Conservation (phyloP, 2,888 invertebrate species). For the Sabatieria punctata region DNA sequence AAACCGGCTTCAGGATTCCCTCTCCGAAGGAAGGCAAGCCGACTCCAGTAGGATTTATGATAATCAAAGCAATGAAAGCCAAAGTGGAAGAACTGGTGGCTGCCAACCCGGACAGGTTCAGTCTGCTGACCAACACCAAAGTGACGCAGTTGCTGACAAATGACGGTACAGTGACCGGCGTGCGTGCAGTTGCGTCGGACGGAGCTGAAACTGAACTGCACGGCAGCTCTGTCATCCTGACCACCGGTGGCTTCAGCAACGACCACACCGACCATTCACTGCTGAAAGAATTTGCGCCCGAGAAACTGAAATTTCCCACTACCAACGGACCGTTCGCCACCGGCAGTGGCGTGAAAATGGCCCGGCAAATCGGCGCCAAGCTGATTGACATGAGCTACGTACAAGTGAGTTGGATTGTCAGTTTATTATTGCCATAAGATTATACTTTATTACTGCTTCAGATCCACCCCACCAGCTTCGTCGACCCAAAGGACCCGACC, state of each 20-base stretch:
- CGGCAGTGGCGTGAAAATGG: conserved; percentile 19
- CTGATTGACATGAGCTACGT: conserved; percentile 26
- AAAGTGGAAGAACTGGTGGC: conserved; percentile 12
- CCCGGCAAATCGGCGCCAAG: conserved; percentile 24
- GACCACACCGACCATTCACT: conserved; percentile 20
- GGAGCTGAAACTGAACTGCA: too few species aligned
- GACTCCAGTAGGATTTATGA: conserved; percentile 27
- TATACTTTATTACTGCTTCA: too few species aligned
- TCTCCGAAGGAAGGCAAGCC: conserved; percentile 29
- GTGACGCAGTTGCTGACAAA: background rate
- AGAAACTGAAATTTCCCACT: conserved; percentile 20
- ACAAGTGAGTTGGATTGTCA: background rate
- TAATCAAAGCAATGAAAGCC: conserved; percentile 22
- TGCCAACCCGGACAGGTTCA: background rate
- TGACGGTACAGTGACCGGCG: background rate
- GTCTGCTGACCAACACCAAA: background rate
- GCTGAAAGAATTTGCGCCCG: conserved; percentile 22
- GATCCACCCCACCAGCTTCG: conserved; percentile 27
- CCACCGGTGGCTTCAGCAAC: conserved; percentile 29
- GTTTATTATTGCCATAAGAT: too few species aligned
- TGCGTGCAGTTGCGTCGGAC: background rate
- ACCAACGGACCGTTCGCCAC: conserved; percentile 29
- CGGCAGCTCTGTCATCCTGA: conserved; percentile 25
- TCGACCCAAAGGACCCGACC: conserved; percentile 25
- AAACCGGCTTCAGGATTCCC: too few species aligned